Percentiles rank a stretch among this genome's conserved stretches.
These are phyloP conservation scores for Lagodon rhomboides DNA, from an alignment of 2,797 vertebrate genomes.

Conservation along the genomic window DNA sequence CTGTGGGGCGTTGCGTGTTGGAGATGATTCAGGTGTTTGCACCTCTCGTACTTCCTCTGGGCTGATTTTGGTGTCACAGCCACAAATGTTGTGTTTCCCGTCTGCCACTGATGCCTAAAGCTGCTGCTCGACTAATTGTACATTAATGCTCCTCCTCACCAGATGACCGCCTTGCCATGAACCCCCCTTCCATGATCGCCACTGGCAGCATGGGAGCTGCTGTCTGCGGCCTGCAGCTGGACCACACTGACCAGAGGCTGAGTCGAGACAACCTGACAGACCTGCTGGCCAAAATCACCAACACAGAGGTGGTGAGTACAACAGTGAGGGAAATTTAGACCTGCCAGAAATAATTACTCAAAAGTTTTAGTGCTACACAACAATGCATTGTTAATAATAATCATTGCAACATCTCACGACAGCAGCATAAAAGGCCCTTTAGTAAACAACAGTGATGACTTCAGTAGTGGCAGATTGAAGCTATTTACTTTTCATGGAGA, in stretches of 20 bases:
- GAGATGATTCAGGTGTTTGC: slow-evolving; percentile 52
- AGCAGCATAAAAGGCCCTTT: slow-evolving; percentile 67
- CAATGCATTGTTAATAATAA: slow-evolving; percentile 47
- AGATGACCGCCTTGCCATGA: slow-evolving; percentile 98
- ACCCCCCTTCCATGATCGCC: slow-evolving; percentile 98
- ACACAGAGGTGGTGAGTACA: slow-evolving; percentile 96
- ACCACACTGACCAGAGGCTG: slow-evolving; percentile 86
- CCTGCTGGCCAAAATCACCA: slow-evolving; percentile 96
- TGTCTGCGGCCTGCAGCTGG: slow-evolving; percentile 94
- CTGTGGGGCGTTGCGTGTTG: slow-evolving; percentile 24
- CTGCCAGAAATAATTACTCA: slow-evolving; percentile 21
- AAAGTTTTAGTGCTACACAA: slow-evolving; percentile 33
- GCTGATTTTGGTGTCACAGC: slow-evolving; percentile 25
- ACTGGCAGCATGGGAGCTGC: slow-evolving; percentile 96
- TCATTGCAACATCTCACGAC: slow-evolving; percentile 63
- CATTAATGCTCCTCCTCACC: slow-evolving; percentile 55
- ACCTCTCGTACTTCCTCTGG: slow-evolving; percentile 44
- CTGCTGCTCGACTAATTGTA: slow-evolving; percentile 36
- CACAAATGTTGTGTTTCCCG: slow-evolving; percentile 35
- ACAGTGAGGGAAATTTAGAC: background rate
- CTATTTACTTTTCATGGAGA: slow-evolving; percentile 80
- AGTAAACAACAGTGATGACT: slow-evolving; percentile 76
- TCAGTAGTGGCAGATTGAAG: slow-evolving; percentile 82
- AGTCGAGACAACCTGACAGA: slow-evolving; percentile 90
- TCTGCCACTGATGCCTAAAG: slow-evolving; percentile 13